Percentiles rank a stretch among this genome's conserved stretches.
Conservation (phyloP, 2,113 vertebrate species). For the Zingel zingel region DNA sequence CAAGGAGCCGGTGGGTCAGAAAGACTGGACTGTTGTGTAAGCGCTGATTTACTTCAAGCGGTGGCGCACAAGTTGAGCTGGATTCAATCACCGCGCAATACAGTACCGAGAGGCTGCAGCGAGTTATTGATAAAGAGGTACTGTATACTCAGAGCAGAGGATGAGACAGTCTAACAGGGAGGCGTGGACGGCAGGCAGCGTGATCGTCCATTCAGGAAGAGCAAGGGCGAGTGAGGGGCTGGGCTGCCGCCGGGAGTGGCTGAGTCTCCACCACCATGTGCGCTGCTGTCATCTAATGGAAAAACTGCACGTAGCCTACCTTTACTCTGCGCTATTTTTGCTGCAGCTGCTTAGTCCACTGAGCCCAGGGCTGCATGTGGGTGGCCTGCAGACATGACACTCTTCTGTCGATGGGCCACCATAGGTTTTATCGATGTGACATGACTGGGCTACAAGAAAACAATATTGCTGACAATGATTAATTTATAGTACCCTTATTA, state of each 20-base stretch:
- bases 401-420: background rate
- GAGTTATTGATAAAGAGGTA: constrained; percentile 38
- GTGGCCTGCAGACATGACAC: background rate
- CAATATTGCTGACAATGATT: background rate
- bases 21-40: background rate
- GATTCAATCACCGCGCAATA: constrained; percentile 26
- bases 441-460: background rate
- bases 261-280: constrained; percentile 55
- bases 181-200: constrained; percentile 62
- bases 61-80: constrained; percentile 1
- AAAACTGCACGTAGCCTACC: constrained; percentile 32
- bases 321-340: constrained; percentile 43
- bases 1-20: constrained; percentile 5
- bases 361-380: background rate
- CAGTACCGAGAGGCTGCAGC: constrained; percentile 42
- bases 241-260: constrained; percentile 46
- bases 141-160: constrained; percentile 6
- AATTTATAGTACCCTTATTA: background rate
- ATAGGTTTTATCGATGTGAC: background rate
- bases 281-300: constrained; percentile 61
- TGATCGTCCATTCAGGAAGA: constrained; percentile 54
- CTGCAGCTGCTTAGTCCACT: constrained; percentile 21
- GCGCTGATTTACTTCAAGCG: constrained; percentile 16
- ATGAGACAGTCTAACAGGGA: constrained; percentile 44
- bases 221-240: background rate